Evolutionary conservation across 1,140 invertebrate genomes (phyloP).

Genomic region (Drosophila pseudoobscura): DNA sequence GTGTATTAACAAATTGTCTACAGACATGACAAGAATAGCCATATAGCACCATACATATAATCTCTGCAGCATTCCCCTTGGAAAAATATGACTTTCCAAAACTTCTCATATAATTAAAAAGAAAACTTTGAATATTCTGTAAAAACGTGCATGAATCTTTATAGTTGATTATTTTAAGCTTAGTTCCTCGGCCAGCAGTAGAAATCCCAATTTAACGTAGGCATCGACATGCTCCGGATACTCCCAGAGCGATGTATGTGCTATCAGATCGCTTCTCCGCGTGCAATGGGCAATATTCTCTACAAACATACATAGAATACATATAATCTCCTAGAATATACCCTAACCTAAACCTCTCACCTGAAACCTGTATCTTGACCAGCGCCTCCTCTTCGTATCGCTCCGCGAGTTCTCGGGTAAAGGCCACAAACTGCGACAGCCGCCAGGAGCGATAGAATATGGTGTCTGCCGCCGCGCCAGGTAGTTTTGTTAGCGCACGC

Average conservation of each 20-base stretch:
- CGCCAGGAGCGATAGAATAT: slow-evolving; percentile 68
- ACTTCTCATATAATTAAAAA: neutral
- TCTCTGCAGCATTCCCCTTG: too few species aligned
- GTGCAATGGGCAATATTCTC: slow-evolving; percentile 69
- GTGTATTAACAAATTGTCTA: too few species aligned
- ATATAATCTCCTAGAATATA: neutral
- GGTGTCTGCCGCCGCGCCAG: slow-evolving; percentile 34
- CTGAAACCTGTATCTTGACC: slow-evolving; percentile 59
- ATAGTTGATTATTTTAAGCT: slow-evolving; percentile 11
- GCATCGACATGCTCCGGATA: slow-evolving; percentile 66
- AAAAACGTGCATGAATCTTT: neutral
- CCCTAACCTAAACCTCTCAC: slow-evolving; percentile 23
- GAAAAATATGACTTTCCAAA: too few species aligned
- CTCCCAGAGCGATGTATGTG: slow-evolving; percentile 67
- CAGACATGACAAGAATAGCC: too few species aligned
- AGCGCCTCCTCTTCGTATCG: slow-evolving; percentile 60
- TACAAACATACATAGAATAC: slow-evolving; percentile 10
- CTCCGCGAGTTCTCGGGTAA: slow-evolving; percentile 46
- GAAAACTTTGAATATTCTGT: slow-evolving; percentile 2
- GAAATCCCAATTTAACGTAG: slow-evolving; percentile 58
- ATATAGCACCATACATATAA: too few species aligned
- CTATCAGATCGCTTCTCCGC: slow-evolving; percentile 50
- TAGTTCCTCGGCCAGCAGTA: slow-evolving; percentile 62
- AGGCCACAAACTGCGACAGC: slow-evolving; percentile 62
- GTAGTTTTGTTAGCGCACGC: slow-evolving; percentile 42